Conservation (phyloP, 2,888 invertebrate species). For the Salpingus planirostris region DNA sequence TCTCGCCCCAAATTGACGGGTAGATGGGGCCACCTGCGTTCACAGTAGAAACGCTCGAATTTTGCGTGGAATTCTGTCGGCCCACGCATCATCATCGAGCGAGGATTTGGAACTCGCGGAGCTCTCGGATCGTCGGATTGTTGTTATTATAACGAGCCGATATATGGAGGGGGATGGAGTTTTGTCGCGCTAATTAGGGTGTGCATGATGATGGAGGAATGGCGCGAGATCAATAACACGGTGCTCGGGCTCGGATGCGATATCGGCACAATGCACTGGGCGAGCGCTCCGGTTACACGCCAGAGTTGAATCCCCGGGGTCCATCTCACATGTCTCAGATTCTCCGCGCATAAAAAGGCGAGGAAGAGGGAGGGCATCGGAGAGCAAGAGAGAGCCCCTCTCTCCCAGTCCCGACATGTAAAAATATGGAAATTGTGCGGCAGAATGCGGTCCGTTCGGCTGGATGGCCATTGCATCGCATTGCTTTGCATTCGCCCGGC, state of each 20-base stretch:
- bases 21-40: too few species aligned
- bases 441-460: slow-evolving; percentile 31
- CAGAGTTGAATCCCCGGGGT: slow-evolving; percentile 13
- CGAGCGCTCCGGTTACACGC: slow-evolving; percentile 24
- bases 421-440: slow-evolving; percentile 34
- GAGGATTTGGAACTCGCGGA: too few species aligned
- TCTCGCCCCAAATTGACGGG: too few species aligned
- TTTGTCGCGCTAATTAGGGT: slow-evolving; percentile 15
- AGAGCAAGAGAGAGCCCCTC: too few species aligned
- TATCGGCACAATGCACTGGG: slow-evolving; percentile 31
- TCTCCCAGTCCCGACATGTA: slow-evolving; percentile 34
- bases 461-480: slow-evolving; percentile 30
- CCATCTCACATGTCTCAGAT: slow-evolving; percentile 19
- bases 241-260: slow-evolving; percentile 18
- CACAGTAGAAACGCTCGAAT: too few species aligned
- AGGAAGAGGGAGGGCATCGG: too few species aligned
- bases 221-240: slow-evolving; percentile 25
- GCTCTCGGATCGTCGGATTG: too few species aligned
- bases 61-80: too few species aligned
- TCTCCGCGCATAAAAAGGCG: slow-evolving; percentile 23
- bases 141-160: too few species aligned
- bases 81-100: too few species aligned
- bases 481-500: slow-evolving; percentile 39
- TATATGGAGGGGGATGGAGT: too few species aligned
- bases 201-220: slow-evolving; percentile 14